A percentile compares a stretch with the other conserved stretches of the same genome.
These are phyloP conservation scores for Isaurus tuberculatus DNA, from an alignment of 92 coral and sea anemone species.

Conservation along the genomic window DNA sequence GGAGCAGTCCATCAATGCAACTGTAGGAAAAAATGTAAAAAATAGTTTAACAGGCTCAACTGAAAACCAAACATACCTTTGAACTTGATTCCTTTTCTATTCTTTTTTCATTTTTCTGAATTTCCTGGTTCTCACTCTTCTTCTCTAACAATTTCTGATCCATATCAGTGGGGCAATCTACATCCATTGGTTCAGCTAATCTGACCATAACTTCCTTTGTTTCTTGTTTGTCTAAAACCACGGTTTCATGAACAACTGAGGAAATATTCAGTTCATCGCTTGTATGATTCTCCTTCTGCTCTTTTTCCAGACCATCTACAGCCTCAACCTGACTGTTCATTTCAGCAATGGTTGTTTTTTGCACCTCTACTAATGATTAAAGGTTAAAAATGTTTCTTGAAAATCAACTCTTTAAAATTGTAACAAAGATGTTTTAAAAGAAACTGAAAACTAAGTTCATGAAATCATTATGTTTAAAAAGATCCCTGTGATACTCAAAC, in stretches of 20 bases:
- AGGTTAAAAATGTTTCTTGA: too few species aligned
- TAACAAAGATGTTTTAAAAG: too few species aligned
- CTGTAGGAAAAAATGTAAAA: too few species aligned
- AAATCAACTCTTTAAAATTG: too few species aligned
- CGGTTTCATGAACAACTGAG: neutral
- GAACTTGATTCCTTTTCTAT: neutral
- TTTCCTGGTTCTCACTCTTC: neutral
- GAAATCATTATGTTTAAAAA: too few species aligned
- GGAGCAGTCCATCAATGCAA: too few species aligned
- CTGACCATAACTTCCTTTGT: neutral
- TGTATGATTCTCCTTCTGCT: neutral
- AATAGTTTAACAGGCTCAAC: too few species aligned
- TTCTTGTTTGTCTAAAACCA: neutral
- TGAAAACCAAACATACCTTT: neutral
- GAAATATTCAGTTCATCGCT: neutral
- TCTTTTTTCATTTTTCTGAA: neutral
- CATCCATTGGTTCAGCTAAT: constrained; percentile 44
- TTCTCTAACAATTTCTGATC: neutral
- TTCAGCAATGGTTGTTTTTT: neutral
- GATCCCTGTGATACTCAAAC: too few species aligned
- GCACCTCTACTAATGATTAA: neutral
- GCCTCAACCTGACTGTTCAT: neutral
- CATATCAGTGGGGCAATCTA: neutral
- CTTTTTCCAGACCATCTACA: neutral
- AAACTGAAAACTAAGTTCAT: too few species aligned